phyloP scores from a whole-genome alignment of 2,888 invertebrate genomes.

The Caenorhabditis sinica region DNA sequence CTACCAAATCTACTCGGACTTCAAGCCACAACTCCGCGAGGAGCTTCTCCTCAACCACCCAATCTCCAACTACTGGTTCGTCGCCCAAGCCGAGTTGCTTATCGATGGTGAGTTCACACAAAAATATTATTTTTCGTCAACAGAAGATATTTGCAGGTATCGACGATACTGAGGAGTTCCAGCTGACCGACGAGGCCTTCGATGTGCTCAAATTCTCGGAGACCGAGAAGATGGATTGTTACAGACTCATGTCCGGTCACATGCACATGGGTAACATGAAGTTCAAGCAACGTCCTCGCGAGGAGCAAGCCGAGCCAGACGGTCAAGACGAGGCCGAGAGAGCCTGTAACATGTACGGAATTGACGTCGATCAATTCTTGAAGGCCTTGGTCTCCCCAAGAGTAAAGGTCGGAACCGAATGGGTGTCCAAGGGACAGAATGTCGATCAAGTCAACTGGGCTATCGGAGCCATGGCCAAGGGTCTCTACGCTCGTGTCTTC shows the following conservation, averaged over 20 bases:
- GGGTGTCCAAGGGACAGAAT: slow-evolving; percentile 86
- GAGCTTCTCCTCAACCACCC: slow-evolving; percentile 79
- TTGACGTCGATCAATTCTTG: slow-evolving; percentile 82
- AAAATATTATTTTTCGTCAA: no score
- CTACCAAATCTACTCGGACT: slow-evolving; percentile 91
- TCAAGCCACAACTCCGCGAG: slow-evolving; percentile 73
- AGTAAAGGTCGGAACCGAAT: slow-evolving; percentile 85
- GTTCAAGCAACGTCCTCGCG: slow-evolving; percentile 99
- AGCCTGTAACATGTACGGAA: slow-evolving; percentile 78
- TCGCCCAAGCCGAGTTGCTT: slow-evolving; percentile 95
- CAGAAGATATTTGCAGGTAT: slow-evolving; percentile 86
- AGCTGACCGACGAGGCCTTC: slow-evolving; percentile 89
- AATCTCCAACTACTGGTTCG: slow-evolving; percentile 86
- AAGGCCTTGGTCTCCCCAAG: slow-evolving; percentile 85
- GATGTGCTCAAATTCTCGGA: slow-evolving; percentile 98
- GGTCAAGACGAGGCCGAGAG: slow-evolving; percentile 86
- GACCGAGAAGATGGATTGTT: slow-evolving; percentile 97
- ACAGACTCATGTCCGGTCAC: slow-evolving; percentile 97
- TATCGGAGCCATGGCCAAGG: slow-evolving; percentile 85
- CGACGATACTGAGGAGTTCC: slow-evolving; percentile 93
- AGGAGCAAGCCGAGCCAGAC: slow-evolving; percentile 96
- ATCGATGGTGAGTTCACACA: slow-evolving; percentile 89
- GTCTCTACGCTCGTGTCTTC: slow-evolving; percentile 85
- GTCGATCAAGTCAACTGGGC: slow-evolving; percentile 85
- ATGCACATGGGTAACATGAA: slow-evolving; percentile 99